Conservation (phyloP, 1,140 invertebrate species). For the Drosophila ananassae region DNA sequence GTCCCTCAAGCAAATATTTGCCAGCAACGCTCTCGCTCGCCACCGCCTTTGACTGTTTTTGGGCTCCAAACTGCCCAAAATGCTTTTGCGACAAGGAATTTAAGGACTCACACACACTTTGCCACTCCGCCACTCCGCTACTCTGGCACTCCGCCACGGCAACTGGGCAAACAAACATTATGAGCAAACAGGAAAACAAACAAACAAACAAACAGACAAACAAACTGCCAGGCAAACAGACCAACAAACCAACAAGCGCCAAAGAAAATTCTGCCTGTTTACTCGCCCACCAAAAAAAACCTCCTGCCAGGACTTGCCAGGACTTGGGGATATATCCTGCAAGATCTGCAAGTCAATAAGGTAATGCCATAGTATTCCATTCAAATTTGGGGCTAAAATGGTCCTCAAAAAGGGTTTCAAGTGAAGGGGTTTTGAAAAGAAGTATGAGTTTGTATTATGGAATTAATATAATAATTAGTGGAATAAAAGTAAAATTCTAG, state of each 20-base stretch:
- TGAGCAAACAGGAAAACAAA: conserved; percentile 67
- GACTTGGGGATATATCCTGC: not conserved
- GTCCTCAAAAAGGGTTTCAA: no score
- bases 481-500: no score
- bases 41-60: conserved; percentile 72
- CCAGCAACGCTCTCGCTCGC: conserved; percentile 55
- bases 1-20: conserved; percentile 65
- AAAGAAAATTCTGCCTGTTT: conserved; percentile 35
- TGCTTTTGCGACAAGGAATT: conserved; percentile 77
- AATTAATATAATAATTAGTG: no score
- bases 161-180: conserved; percentile 68
- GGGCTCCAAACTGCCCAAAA: conserved; percentile 41
- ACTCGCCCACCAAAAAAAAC: conserved; percentile 15
- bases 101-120: conserved; percentile 40
- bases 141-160: conserved; percentile 20
- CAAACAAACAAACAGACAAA: conserved; percentile 47
- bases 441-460: no score
- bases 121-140: conserved; percentile 5
- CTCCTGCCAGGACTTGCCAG: not conserved
- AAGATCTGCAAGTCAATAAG: not conserved
- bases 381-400: no score
- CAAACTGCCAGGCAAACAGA: conserved; percentile 44
- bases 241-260: conserved; percentile 12
- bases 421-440: no score
- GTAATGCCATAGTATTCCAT: no score